phyloP scores from a whole-genome alignment of 1,140 invertebrate genomes.

The Phortica variegata region DNA sequence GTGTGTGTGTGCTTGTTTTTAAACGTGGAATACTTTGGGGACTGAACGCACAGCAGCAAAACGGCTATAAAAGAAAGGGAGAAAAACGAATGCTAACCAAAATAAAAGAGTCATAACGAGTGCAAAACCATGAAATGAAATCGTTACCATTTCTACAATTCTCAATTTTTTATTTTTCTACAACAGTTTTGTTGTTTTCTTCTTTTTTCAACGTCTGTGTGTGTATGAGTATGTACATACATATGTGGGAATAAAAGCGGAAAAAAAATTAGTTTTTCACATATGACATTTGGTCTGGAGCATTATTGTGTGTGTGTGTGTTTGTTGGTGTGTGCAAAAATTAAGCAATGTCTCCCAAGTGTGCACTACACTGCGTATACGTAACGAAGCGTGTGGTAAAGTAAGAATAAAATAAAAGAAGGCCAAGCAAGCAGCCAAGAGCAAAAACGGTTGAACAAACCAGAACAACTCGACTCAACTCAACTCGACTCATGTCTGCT shows the following conservation, averaged over 20 bases:
- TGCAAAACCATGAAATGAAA: slow-evolving; percentile 55
- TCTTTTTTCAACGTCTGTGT: no score
- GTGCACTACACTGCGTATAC: slow-evolving; percentile 46
- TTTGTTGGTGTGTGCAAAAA: slow-evolving; percentile 32
- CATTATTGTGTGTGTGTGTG: no score
- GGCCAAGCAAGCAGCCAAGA: no score
- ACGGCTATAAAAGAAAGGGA: neutral
- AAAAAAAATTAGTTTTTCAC: slow-evolving; percentile 15
- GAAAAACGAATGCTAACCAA: slow-evolving; percentile 27
- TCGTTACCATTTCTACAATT: slow-evolving; percentile 31
- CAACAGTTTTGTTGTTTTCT: no score
- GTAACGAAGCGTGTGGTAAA: slow-evolving; percentile 43
- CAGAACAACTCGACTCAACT: no score
- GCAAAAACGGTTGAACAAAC: no score
- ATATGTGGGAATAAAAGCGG: neutral
- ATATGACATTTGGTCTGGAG: slow-evolving; percentile 44
- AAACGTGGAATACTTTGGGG: slow-evolving; percentile 49
- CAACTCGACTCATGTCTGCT: no score
- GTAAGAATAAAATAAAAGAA: no score
- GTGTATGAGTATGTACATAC: no score
- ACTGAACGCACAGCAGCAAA: slow-evolving; percentile 12
- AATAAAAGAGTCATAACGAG: slow-evolving; percentile 49
- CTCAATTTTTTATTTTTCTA: slow-evolving; percentile 6
- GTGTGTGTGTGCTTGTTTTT: slow-evolving; percentile 9
- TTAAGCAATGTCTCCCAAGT: slow-evolving; percentile 51